A percentile compares a stretch with the other conserved stretches of the same genome.
These are phyloP conservation scores for Thymallus thymallus DNA, from an alignment of 2,113 vertebrate species.

Conservation along the genomic window DNA sequence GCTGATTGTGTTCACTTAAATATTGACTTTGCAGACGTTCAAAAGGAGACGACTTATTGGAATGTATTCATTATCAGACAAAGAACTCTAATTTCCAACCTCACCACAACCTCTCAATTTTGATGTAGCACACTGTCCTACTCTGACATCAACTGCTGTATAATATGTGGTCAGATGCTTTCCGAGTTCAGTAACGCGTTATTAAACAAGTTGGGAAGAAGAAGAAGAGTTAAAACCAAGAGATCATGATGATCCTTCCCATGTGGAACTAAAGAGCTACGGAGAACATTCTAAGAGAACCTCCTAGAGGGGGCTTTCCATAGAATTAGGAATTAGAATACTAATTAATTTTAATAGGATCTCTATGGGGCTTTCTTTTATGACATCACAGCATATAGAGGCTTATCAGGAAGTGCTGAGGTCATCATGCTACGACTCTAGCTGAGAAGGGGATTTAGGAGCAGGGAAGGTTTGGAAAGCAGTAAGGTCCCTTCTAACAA, in stretches of 20 bases:
- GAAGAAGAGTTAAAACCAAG: too few species aligned
- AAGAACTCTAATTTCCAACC: too few species aligned
- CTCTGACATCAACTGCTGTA: too few species aligned
- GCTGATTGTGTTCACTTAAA: conserved; percentile 1
- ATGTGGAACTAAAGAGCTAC: not conserved
- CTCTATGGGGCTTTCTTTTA: not conserved
- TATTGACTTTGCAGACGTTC: too few species aligned
- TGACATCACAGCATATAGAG: conserved; percentile 20
- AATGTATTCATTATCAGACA: too few species aligned
- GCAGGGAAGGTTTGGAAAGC: not conserved
- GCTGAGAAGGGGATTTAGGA: not conserved
- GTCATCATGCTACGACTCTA: conserved; percentile 31
- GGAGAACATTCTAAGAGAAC: not conserved
- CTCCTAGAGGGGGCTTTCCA: not conserved
- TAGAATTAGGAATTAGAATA: too few species aligned
- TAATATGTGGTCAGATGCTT: too few species aligned
- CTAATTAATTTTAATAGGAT: too few species aligned
- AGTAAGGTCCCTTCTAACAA: not conserved
- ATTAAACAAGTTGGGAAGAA: not conserved
- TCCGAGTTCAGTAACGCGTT: too few species aligned
- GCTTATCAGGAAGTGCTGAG: conserved; percentile 50
- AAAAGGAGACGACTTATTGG: too few species aligned
- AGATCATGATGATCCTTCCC: not conserved
- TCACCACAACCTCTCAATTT: too few species aligned
- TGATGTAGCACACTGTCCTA: too few species aligned